A percentile compares a stretch with the other conserved stretches of the same genome.
Evolutionary conservation across 2,113 vertebrate genomes (phyloP).

Genomic region (Turdus rufiventris): DNA sequence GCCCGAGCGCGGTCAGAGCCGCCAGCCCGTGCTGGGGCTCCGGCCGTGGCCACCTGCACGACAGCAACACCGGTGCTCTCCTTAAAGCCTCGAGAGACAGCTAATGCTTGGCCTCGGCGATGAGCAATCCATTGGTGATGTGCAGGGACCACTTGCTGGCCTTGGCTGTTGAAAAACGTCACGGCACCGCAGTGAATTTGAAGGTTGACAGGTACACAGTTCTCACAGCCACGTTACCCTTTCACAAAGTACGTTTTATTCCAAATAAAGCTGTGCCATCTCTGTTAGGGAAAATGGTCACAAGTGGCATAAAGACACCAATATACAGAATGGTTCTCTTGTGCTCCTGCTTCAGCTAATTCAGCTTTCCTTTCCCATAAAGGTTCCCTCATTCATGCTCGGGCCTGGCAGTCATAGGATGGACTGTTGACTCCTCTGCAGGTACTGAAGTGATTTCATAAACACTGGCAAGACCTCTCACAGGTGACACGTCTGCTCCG

Average conservation of each 20-base stretch:
- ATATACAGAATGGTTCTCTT: accelerated
- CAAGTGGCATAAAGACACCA: background rate
- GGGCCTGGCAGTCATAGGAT: background rate
- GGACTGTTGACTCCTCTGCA: background rate
- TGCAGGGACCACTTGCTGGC: background rate
- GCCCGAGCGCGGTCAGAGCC: background rate
- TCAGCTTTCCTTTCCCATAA: background rate
- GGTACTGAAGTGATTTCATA: background rate
- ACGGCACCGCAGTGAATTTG: background rate
- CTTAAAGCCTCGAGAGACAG: background rate
- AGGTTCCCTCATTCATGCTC: background rate
- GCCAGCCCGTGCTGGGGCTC: background rate
- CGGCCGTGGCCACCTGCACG: accelerated
- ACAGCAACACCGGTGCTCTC: accelerated
- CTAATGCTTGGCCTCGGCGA: accelerated
- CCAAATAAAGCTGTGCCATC: background rate
- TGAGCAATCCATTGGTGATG: accelerated
- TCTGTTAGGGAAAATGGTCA: background rate
- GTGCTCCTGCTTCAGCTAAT: background rate
- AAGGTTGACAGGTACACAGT: accelerated
- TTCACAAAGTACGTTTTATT: background rate
- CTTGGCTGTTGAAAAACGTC: background rate
- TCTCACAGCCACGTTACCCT: background rate
- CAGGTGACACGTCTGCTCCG: background rate
- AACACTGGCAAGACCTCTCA: background rate